phyloP scores from a whole-genome alignment of 92 coral and sea anemone genomes.

The Epizoanthus stellaris region DNA sequence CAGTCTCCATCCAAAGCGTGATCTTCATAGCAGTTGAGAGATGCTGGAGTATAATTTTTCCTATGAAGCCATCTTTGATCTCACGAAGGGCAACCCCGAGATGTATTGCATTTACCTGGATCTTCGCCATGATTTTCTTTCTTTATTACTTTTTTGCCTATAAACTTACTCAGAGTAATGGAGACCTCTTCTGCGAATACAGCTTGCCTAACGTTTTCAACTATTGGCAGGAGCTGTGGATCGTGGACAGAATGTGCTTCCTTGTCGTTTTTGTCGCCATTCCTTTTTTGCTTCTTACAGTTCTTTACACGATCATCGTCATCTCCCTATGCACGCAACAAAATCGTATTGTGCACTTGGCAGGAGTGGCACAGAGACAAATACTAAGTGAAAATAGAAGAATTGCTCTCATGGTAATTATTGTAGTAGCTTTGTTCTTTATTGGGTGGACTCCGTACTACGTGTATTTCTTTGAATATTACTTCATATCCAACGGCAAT shows the following conservation, averaged over 20 bases:
- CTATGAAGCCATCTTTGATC: too few species aligned
- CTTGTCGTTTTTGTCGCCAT: slow-evolving; percentile 20
- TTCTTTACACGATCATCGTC: slow-evolving; percentile 3
- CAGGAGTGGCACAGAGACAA: slow-evolving; percentile 10
- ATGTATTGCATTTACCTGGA: too few species aligned
- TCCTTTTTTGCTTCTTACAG: background rate
- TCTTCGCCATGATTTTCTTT: too few species aligned
- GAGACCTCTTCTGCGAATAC: too few species aligned
- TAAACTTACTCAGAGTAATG: too few species aligned
- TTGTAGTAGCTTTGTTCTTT: slow-evolving; percentile 23
- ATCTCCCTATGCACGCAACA: background rate
- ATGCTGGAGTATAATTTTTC: too few species aligned
- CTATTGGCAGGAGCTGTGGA: too few species aligned
- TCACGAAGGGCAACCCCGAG: too few species aligned
- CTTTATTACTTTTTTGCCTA: too few species aligned
- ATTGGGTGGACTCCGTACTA: slow-evolving; percentile 26
- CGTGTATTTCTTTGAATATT: slow-evolving; percentile 13
- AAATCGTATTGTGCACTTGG: slow-evolving; percentile 1
- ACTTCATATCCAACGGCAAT: background rate
- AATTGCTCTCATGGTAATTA: slow-evolving; percentile 14
- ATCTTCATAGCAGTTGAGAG: too few species aligned
- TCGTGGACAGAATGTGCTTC: background rate
- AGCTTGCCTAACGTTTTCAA: too few species aligned
- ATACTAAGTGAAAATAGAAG: slow-evolving; percentile 6
- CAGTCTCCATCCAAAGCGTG: too few species aligned